Conservation (phyloP, 1,140 invertebrate genomes). For the Chironomus striatipennis region DNA sequence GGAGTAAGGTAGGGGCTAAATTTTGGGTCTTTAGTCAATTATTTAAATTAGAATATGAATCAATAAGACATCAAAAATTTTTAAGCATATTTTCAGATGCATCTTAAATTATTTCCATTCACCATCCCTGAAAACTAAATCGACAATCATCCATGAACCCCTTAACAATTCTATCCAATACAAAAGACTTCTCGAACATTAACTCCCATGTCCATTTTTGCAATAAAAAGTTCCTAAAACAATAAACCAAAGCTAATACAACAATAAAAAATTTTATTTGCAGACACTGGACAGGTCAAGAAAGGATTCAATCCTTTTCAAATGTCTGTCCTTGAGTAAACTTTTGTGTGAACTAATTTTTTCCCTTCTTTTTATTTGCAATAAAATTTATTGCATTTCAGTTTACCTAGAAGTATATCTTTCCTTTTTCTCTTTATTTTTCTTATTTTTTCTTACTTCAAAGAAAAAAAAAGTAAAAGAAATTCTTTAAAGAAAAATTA, state of each 20-base stretch:
- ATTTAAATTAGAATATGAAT: too few relatives aligned
- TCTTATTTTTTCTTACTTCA: background rate
- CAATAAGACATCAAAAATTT: too few relatives aligned
- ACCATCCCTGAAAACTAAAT: too few relatives aligned
- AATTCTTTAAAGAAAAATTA: background rate
- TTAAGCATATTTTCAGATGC: too few relatives aligned
- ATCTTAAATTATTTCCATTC: too few relatives aligned
- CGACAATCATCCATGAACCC: too few relatives aligned
- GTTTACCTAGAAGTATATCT: background rate
- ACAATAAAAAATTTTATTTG: background rate
- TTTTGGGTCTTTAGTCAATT: too few relatives aligned
- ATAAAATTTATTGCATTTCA: slow-evolving; percentile 7
- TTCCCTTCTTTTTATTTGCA: background rate
- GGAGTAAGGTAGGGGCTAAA: too few relatives aligned
- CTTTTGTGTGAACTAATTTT: slow-evolving; percentile 13
- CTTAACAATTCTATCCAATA: background rate
- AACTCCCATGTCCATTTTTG: background rate
- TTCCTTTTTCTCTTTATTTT: background rate
- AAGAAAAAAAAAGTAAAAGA: background rate
- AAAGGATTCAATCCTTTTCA: background rate
- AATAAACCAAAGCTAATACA: background rate
- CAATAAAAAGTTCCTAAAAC: too few relatives aligned
- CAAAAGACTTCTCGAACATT: background rate
- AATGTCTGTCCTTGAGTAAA: background rate
- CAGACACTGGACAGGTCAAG: background rate